Percentiles rank a stretch among this genome's conserved stretches.
These are phyloP conservation scores for Heterodera carotae DNA, from an alignment of 1,140 invertebrate species.

Conservation along the genomic window DNA sequence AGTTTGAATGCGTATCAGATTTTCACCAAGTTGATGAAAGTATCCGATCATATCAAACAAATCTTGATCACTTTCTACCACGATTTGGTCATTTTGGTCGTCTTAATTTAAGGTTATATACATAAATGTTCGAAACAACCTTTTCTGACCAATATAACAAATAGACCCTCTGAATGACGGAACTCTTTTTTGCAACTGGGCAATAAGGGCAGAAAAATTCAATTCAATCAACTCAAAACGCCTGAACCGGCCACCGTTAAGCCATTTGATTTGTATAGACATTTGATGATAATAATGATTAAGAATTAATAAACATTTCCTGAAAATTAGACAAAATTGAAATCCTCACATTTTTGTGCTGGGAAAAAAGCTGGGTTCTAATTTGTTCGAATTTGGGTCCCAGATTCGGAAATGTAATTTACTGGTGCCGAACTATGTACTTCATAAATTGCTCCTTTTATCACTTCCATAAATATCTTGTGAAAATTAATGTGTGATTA, in stretches of 20 bases:
- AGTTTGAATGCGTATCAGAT: neutral
- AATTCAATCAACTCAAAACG: neutral
- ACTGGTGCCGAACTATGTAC: no score
- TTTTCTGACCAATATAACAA: neutral
- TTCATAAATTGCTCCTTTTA: no score
- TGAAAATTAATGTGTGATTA: no score
- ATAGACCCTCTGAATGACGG: neutral
- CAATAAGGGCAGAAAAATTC: neutral
- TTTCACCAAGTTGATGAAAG: neutral
- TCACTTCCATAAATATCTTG: no score
- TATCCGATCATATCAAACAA: neutral
- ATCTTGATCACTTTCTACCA: neutral
- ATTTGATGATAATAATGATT: neutral
- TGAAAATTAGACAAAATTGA: no score
- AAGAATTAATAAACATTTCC: no score
- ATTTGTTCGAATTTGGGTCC: no score
- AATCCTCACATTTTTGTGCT: no score
- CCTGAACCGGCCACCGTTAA: neutral
- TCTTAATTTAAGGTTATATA: neutral
- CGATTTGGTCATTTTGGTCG: neutral
- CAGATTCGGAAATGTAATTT: no score
- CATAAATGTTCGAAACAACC: neutral
- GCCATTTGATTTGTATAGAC: neutral
- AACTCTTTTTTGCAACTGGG: neutral
- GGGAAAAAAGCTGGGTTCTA: no score